A percentile compares a stretch with the other conserved stretches of the same genome.
Conservation (phyloP, 2,113 vertebrate genomes). For the Ifrita kowaldi region DNA sequence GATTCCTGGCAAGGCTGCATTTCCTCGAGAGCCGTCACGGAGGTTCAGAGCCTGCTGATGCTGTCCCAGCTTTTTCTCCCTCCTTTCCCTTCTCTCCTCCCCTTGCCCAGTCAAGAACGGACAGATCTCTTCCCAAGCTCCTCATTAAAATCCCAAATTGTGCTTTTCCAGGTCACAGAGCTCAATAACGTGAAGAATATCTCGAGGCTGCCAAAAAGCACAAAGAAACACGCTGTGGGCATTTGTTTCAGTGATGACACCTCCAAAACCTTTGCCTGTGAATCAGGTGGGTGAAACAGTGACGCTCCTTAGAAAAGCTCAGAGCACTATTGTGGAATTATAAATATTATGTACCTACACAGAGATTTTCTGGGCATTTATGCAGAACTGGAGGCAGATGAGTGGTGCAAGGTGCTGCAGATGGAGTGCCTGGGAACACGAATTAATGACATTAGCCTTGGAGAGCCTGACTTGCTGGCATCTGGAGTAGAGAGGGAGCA, state of each 20-base stretch:
- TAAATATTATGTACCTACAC: neutral
- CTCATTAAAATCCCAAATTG: neutral
- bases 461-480: constrained; percentile 81
- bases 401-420: constrained; percentile 84
- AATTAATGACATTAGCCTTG: constrained; percentile 77
- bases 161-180: constrained; percentile 77
- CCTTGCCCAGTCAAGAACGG: no score
- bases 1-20: neutral
- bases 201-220: constrained; percentile 73
- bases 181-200: constrained; percentile 78
- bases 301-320: neutral
- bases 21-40: neutral
- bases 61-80: neutral
- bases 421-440: constrained; percentile 77
- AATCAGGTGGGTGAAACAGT: constrained; percentile 75
- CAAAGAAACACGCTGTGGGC: constrained; percentile 79
- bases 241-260: constrained; percentile 80
- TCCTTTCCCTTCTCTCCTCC: neutral
- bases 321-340: neutral
- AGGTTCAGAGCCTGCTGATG: neutral
- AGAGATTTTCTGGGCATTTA: constrained; percentile 41
- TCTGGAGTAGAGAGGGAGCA: constrained; percentile 81
- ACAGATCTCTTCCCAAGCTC: neutral
- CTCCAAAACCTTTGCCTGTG: constrained; percentile 82
- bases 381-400: constrained; percentile 81